Evolutionary conservation across 2,113 vertebrate species (phyloP).

Genomic region (Mastomys coucha): DNA sequence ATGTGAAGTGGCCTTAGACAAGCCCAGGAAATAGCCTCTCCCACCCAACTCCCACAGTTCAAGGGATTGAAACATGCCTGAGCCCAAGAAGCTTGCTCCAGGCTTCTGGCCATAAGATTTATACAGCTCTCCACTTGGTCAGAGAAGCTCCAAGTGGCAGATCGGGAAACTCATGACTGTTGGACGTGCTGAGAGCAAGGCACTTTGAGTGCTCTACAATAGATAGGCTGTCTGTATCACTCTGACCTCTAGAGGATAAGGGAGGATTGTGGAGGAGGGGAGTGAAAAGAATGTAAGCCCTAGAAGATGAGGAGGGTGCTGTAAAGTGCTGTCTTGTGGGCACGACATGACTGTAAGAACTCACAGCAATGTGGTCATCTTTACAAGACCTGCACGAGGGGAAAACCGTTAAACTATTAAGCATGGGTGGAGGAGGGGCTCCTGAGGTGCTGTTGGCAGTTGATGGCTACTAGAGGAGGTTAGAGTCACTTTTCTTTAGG

Average conservation of each 20-base stretch:
- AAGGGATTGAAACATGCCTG: neutral
- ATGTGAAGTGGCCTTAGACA: neutral
- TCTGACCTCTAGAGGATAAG: neutral
- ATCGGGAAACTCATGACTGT: neutral
- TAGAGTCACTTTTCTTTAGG: neutral
- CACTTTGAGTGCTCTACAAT: neutral
- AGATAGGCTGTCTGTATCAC: neutral
- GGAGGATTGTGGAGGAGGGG: neutral
- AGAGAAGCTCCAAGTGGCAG: neutral
- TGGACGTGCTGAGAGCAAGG: neutral
- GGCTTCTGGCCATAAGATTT: neutral
- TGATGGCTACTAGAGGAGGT: no score
- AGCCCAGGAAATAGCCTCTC: neutral
- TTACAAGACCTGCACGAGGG: neutral
- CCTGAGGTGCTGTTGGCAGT: neutral
- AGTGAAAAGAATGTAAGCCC: neutral
- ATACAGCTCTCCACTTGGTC: neutral
- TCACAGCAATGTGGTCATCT: neutral
- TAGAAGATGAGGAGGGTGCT: neutral
- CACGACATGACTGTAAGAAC: neutral
- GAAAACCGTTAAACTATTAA: neutral
- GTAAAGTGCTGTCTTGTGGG: neutral
- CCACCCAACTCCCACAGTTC: no score
- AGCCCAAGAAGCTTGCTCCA: neutral
- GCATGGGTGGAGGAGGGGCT: neutral